These are phyloP conservation scores for Lepus oiostolus DNA, from an alignment of 2,797 vertebrate species.

Conservation along the genomic window DNA sequence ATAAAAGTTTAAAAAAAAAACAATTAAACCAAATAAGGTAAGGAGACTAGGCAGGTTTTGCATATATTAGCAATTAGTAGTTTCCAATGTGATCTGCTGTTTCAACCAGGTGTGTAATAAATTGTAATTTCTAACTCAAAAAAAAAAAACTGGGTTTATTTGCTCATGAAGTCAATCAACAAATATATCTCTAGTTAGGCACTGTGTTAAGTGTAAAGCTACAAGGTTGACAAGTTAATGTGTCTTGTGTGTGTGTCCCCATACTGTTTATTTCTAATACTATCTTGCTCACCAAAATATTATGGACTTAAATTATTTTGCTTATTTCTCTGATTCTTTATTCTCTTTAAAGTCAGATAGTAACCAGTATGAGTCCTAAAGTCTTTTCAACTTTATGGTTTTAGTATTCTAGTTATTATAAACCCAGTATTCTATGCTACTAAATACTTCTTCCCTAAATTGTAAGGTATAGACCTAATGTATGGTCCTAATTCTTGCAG, in stretches of 20 bases:
- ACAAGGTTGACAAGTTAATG: neutral
- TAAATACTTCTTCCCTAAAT: neutral
- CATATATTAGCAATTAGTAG: neutral
- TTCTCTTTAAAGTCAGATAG: neutral
- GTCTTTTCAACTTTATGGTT: neutral
- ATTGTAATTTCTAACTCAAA: constrained; percentile 33
- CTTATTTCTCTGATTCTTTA: neutral
- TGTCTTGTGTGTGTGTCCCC: neutral
- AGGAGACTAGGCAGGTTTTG: neutral
- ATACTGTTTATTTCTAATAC: neutral
- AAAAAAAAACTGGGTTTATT: neutral
- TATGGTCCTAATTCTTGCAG: neutral
- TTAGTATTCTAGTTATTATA: neutral
- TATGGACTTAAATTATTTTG: neutral
- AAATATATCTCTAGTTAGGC: neutral
- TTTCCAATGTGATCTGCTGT: constrained; percentile 14
- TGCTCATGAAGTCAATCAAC: neutral
- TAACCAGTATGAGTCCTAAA: neutral
- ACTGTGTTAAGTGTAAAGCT: neutral
- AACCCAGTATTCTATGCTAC: neutral
- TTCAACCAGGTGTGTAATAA: constrained; percentile 34
- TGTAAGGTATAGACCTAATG: neutral
- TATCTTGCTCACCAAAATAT: neutral
- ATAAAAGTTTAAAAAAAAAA: too few species aligned
- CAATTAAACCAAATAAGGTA: neutral